Conservation (phyloP, 2,888 invertebrate genomes). For the Zaprionus obscuricornis region DNA sequence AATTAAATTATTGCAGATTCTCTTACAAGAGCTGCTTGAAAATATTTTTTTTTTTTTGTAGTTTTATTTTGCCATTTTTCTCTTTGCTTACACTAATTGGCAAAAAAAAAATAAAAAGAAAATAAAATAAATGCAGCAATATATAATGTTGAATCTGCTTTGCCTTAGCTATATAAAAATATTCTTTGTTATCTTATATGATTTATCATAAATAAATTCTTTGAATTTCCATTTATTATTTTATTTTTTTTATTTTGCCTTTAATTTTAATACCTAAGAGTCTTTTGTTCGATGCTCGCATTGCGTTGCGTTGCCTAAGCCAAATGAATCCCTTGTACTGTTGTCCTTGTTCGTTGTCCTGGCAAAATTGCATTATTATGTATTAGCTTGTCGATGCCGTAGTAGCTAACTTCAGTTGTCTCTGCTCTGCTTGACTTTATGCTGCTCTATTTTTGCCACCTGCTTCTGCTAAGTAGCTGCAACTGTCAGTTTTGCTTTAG, state of each 20-base stretch:
- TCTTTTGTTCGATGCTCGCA: no score
- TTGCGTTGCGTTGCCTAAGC: constrained; percentile 32
- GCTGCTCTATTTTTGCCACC: constrained; percentile 23
- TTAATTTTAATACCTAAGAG: constrained; percentile 9
- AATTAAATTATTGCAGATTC: no score
- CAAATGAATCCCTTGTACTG: constrained; percentile 46
- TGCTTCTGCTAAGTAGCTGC: constrained; percentile 32
- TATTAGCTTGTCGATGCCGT: constrained; percentile 41
- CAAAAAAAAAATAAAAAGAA: no score
- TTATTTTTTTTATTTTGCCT: constrained; percentile 2
- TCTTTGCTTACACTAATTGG: no score
- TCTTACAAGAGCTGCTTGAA: no score
- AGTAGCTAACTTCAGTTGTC: constrained; percentile 1
- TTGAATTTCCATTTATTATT: background rate
- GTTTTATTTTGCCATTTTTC: no score
- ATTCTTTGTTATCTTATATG: no score
- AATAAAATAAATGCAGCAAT: no score
- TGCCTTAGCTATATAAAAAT: no score
- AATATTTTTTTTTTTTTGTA: no score
- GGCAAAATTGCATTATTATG: constrained; percentile 67
- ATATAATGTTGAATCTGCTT: no score
- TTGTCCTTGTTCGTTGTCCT: constrained; percentile 49
- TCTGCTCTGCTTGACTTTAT: constrained; percentile 8
- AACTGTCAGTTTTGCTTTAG: constrained; percentile 21
- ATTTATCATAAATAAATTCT: no score